Percentiles rank a stretch among this genome's conserved stretches.
Conservation (phyloP, 2,888 invertebrate genomes). For the Cremastobaeus sp. region DNA sequence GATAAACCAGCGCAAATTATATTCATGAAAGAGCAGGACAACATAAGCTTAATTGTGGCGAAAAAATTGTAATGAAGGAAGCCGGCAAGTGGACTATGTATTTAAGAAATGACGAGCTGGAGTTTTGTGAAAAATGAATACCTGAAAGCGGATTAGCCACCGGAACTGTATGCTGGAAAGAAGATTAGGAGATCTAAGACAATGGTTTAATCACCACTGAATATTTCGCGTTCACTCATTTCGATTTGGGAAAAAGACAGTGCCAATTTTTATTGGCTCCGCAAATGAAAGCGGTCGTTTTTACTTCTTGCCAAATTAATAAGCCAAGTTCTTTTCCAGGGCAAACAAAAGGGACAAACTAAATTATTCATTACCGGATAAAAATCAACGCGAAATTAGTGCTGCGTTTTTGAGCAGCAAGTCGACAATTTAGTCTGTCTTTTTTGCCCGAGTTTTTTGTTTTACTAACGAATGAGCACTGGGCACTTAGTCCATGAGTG, state of each 20-base stretch:
- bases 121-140: constrained; percentile 16
- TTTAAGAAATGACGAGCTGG: constrained; percentile 11
- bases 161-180: constrained; percentile 6
- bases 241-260: too few relatives aligned
- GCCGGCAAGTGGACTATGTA: constrained; percentile 6
- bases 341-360: too few relatives aligned
- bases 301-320: too few relatives aligned
- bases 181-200: background rate
- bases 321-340: too few relatives aligned
- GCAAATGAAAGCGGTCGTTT: too few relatives aligned
- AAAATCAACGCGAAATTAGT: background rate
- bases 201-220: constrained; percentile 2
- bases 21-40: constrained; percentile 48
- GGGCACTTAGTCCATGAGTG: constrained; percentile 22
- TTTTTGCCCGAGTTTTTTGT: constrained; percentile 1
- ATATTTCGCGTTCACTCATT: too few relatives aligned
- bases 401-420: background rate
- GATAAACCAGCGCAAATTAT: constrained; percentile 52
- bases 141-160: constrained; percentile 25
- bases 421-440: constrained; percentile 5
- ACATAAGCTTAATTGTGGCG: constrained; percentile 44
- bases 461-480: constrained; percentile 14
- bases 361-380: background rate
- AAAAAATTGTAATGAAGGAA: constrained; percentile 23
- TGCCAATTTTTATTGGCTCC: too few relatives aligned